These are phyloP conservation scores for Athetis lepigone DNA, from an alignment of 2,888 invertebrate species.

Conservation along the genomic window DNA sequence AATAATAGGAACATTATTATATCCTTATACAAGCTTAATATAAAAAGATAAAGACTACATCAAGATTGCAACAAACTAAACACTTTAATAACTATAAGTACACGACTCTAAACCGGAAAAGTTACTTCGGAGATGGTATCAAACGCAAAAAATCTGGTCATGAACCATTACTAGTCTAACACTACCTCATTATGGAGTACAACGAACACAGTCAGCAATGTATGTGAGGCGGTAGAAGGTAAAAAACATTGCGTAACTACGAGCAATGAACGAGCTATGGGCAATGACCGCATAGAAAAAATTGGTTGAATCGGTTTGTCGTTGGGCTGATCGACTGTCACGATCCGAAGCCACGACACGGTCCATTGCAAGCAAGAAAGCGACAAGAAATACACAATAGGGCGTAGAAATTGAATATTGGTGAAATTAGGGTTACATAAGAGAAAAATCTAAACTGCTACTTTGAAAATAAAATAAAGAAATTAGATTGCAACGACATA, in stretches of 20 bases:
- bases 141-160: constrained; percentile 53
- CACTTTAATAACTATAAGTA: constrained; percentile 48
- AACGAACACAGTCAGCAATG: constrained; percentile 53
- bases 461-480: not conserved
- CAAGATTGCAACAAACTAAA: constrained; percentile 42
- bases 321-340: constrained; percentile 66
- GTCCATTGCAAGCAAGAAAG: constrained; percentile 59
- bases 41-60: constrained; percentile 17
- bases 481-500: not conserved
- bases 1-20: not conserved
- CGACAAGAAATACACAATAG: constrained; percentile 54
- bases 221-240: constrained; percentile 56
- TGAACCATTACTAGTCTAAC: constrained; percentile 38
- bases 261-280: constrained; percentile 69
- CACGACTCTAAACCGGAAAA: constrained; percentile 70
- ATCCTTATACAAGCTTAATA: constrained; percentile 12
- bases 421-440: constrained; percentile 1
- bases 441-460: not conserved
- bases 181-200: not conserved
- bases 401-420: constrained; percentile 30
- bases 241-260: constrained; percentile 65
- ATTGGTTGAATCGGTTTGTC: constrained; percentile 58
- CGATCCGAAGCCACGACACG: constrained; percentile 61
- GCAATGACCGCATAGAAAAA: constrained; percentile 75
- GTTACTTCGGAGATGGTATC: constrained; percentile 56